These are phyloP conservation scores for Ctenicera cuprea DNA, from an alignment of 2,888 invertebrate genomes.

Conservation along the genomic window DNA sequence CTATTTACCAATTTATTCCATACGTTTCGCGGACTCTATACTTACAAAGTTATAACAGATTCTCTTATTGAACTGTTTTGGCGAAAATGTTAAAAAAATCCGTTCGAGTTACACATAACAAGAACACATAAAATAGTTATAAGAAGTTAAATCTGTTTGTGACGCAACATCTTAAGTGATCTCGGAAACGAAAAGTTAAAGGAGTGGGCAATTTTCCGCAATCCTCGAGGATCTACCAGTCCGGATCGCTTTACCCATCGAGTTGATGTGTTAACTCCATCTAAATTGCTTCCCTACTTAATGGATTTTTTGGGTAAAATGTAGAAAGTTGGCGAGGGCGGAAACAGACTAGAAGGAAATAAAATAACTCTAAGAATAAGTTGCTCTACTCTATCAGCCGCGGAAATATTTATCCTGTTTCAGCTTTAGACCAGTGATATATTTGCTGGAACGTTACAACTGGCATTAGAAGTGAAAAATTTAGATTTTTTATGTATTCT, in stretches of 20 bases:
- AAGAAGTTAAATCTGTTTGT: slow-evolving; percentile 45
- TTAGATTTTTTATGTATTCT: not conserved
- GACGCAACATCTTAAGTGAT: slow-evolving; percentile 49
- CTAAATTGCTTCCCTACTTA: slow-evolving; percentile 71
- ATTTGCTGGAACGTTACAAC: slow-evolving; percentile 11
- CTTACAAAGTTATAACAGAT: too few species aligned
- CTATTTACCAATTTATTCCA: too few species aligned
- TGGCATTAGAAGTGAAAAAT: not conserved
- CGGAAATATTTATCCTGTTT: slow-evolving; percentile 44
- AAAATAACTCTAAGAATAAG: slow-evolving; percentile 59
- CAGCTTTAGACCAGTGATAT: slow-evolving; percentile 39
- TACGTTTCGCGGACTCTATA: too few species aligned
- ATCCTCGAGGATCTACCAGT: slow-evolving; percentile 57
- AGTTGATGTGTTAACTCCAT: slow-evolving; percentile 71
- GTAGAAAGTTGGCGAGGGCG: slow-evolving; percentile 55
- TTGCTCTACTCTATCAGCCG: slow-evolving; percentile 42
- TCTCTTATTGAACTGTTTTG: too few species aligned
- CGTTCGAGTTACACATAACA: not conserved
- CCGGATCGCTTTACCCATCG: slow-evolving; percentile 63
- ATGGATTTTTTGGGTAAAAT: slow-evolving; percentile 67
- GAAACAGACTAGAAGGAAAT: slow-evolving; percentile 60
- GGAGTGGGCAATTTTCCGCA: slow-evolving; percentile 53
- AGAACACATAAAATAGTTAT: slow-evolving; percentile 28
- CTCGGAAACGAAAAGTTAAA: slow-evolving; percentile 56
- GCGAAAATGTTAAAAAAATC: not conserved